Conservation (phyloP, 1,140 invertebrate species). For the Brachionus rotundiformis region DNA sequence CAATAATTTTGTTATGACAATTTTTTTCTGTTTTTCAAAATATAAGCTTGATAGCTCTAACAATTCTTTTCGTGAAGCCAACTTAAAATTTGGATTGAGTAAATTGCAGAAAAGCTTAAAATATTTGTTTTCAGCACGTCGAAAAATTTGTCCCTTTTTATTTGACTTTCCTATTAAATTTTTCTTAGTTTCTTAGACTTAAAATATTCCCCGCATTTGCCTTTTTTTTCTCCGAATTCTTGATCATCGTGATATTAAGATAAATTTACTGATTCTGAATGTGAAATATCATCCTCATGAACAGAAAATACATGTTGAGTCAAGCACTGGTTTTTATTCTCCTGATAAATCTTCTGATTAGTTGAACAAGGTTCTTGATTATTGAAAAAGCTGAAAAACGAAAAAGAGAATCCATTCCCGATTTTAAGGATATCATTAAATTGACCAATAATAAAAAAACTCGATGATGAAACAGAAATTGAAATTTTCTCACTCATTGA, state of each 20-base stretch:
- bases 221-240: background rate
- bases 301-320: background rate
- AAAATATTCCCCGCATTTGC: slow-evolving; percentile 1
- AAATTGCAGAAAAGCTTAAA: background rate
- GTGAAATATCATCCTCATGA: background rate
- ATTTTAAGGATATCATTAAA: too few species aligned
- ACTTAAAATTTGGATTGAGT: background rate
- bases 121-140: slow-evolving; percentile 12
- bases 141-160: background rate
- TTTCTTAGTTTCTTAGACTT: background rate
- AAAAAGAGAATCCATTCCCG: too few species aligned
- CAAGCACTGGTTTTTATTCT: background rate
- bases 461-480: too few species aligned
- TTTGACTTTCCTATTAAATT: background rate
- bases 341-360: background rate
- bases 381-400: too few species aligned
- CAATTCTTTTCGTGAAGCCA: background rate
- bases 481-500: too few species aligned
- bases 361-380: background rate
- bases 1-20: background rate
- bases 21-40: slow-evolving; percentile 27
- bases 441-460: too few species aligned
- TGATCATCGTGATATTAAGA: background rate
- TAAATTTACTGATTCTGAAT: background rate
- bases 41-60: background rate